Evolutionary conservation across 2,113 vertebrate species (phyloP), one percentile per base, ranked within the genome.

Genomic region (Nothobranchius furzeri): DNA sequence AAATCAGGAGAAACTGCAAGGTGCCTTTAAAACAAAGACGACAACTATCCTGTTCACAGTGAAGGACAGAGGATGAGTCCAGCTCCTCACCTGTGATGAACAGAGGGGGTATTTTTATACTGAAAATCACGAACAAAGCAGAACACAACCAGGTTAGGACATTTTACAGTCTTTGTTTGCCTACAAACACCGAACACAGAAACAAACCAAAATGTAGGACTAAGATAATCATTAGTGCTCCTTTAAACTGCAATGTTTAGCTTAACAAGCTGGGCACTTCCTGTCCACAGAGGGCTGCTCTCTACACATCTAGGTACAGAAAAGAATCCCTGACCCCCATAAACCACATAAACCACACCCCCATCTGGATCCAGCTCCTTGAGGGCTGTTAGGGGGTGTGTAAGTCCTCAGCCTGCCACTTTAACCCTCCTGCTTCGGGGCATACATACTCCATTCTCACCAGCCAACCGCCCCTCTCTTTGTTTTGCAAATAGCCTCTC

Each of bases 401-500:
- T 73, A 69, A 75, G 35, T 53, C 64, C 61, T 35, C 1, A 57
- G 58, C 76, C 83, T 82, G 60, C 77, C 82, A 78, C 79, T 78
- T 75, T 77, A 83, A 73, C 70, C 68, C 71, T 65, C 55, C 62
- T 0, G 64, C 82, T 87, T 80, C 68, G 37, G 85, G 76, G 81
- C 77, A 72, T 86, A 87, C 84, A 85, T 73, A 69, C 63, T 67
- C 81, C 85, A 79, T 89, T 86, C 84, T 62, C 70, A 68, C 65
- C 66, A 15, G 46, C 64, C 51, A 53, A 35, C 70, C 72, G 49
- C 52, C 69, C 59, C 67, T 64, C 51, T 77, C 85, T 90, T 90
- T 90, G 90, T 91, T 90, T 89, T 83, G 86, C 85, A 89, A 90
- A 91, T 87, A 83, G 79, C 55, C 85, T 87, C 80, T 89, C 89